phyloP scores from a whole-genome alignment of 1,140 invertebrate genomes.

The Achroia grisella region DNA sequence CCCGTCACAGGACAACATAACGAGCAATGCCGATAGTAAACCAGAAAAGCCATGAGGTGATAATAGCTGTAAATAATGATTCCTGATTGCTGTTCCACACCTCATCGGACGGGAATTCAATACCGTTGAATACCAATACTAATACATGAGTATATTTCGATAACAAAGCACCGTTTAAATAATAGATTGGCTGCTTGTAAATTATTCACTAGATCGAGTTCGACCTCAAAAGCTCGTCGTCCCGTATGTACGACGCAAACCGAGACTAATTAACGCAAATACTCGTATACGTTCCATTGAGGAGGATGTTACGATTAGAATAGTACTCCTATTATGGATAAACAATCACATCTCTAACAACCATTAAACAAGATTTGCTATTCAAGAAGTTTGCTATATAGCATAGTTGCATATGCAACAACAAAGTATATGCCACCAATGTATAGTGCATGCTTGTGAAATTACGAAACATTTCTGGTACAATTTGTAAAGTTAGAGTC shows the following conservation, averaged over 20 bases:
- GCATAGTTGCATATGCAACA: too few species aligned
- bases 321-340: constrained; percentile 45
- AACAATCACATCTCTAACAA: constrained; percentile 55
- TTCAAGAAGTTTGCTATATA: too few species aligned
- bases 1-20: constrained; percentile 66
- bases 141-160: constrained; percentile 4
- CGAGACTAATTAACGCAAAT: constrained; percentile 36
- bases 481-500: too few species aligned
- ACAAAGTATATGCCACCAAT: too few species aligned
- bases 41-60: constrained; percentile 68
- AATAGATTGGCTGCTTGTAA: constrained; percentile 34
- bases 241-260: constrained; percentile 35
- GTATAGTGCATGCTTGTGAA: too few species aligned
- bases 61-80: constrained; percentile 71
- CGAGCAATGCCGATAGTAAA: constrained; percentile 67
- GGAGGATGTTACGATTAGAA: constrained; percentile 59
- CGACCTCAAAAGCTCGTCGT: constrained; percentile 41
- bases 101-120: constrained; percentile 10
- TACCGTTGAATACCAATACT: too few species aligned
- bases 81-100: constrained; percentile 58
- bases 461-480: too few species aligned
- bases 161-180: constrained; percentile 33
- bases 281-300: constrained; percentile 22
- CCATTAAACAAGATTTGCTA: constrained; percentile 40
- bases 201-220: constrained; percentile 24